Base-by-base conservation (phyloP, 1,140 invertebrate genomes). In the Bombus impatiens region DNA sequence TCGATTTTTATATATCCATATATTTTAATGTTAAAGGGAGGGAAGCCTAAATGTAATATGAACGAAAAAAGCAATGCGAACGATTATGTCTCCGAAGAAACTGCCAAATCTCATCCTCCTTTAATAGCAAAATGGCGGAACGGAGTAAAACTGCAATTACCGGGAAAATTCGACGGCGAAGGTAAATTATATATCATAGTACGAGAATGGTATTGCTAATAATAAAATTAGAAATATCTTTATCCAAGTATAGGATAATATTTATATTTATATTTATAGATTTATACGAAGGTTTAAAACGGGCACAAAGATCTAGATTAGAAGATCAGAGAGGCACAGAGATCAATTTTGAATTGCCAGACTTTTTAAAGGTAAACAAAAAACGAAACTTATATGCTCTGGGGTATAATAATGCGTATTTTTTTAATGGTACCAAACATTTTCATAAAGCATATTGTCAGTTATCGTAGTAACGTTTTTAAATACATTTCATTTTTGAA, bases 311-410 rank as follows among this genome's bases (percentile, higher is more conserved):
- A 87, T 96, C 96, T 75, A 95, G 97, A 40, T 93, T 98, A 70
- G 97, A 98, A 93, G 98, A 98, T 93, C 97, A 98, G 94, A 95
- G 98, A 87, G 97, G 97, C 68, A 98, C 97, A 1, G 97, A 97
- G 95, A 97, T 98, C 3, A 98, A 98, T 93, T 97, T 97, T 90
- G 97, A 98, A 94, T 94, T 98, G 74, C 97, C 97, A 5, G 97
- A 98, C 89, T 98, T 98, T 94, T 94, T 98, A 32, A 97, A 97
- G 94, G 96, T 96, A 93, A 79, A 53, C 53, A 47, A 77, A 47
- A 77, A 77, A 67, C 28, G 40, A 74, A 42, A 82, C 22, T 78
- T 68, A 35, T 42, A 62, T 82, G 1, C 3, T 76, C 22, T 47
- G 25, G 28, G 53, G 12, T 32, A 62, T 57, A 84, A 22, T 76